Evolutionary conservation across 2,888 invertebrate species (phyloP), one percentile per base, ranked within the genome.

Genomic region (Chelonus formosanus): DNA sequence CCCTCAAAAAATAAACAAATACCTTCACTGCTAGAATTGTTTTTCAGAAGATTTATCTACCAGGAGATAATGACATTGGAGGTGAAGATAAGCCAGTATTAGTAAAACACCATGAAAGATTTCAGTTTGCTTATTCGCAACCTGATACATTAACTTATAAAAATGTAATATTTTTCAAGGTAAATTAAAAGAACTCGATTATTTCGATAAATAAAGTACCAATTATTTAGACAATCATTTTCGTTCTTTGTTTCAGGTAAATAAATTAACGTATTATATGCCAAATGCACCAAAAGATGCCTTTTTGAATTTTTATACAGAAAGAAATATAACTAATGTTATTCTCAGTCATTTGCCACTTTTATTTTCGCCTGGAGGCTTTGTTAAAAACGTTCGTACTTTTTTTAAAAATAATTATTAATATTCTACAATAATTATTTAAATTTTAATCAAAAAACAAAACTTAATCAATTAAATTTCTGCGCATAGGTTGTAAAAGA

Each of bases 51-150:
- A 87, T 98, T 61, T 96, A 92, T 88, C 84, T 98, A 70, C 95
- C 97, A 31, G 98, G 98, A 4, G 98, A 98, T 83, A 98, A 98
- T 85, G 98, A 98, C 80, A 95, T 98, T 67, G 98, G 98, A 5
- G 98, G 98, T 8, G 98, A 98, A 85, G 91, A 88, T 68, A 91
- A 92, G 76, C 88, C 89, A 47, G 89, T 94, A 50, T 89, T 89
- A 32, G 84, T 86, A 10, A 89, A 92, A 76, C 96, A 95, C 81
- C 88, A 91, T 67, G 86, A 89, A 73, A 89, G 91, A 71, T 96
- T 95, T 80, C 87, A 82, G 72, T 82, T 80, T 70, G 79, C 84
- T 3, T 84, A 75, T 55, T 76, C 88, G 43, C 92, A 92, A 75
- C 88, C 91, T 3, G 88, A 90, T 71, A 85, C 90, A 0, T 86